phyloP scores from a whole-genome alignment of 2,113 vertebrate genomes.

The Carettochelys insculpta region DNA sequence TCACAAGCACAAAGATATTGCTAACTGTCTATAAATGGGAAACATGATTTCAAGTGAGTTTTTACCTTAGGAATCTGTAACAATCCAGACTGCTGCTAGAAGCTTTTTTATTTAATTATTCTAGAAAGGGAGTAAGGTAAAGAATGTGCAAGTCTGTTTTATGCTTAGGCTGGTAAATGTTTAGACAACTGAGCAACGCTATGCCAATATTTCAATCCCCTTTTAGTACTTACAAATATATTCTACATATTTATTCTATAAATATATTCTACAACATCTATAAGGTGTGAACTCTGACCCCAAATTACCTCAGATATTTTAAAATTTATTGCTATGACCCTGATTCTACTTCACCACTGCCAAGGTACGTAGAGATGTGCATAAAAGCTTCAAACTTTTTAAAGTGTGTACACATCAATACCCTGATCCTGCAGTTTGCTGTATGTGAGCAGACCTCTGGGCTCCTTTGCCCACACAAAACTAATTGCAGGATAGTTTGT shows the following conservation, averaged over 20 bases:
- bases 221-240: background rate
- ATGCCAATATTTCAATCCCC: background rate
- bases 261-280: too few species aligned
- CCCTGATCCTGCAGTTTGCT: background rate
- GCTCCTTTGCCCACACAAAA: background rate
- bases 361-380: background rate
- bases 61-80: background rate
- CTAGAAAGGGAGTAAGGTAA: background rate
- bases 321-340: too few species aligned
- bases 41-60: background rate
- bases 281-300: too few species aligned
- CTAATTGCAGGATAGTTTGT: background rate
- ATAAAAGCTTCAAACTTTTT: background rate
- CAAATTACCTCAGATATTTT: too few species aligned
- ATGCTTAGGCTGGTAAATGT: background rate
- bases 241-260: too few species aligned
- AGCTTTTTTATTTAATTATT: background rate
- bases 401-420: background rate
- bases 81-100: background rate
- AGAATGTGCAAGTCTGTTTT: background rate
- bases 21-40: background rate
- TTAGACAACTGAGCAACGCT: background rate
- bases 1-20: background rate
- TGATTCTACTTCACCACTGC: background rate
- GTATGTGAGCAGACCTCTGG: rapidly evolving